Conservation (phyloP, 2,797 vertebrate genomes). For the Chaunax sp. region DNA sequence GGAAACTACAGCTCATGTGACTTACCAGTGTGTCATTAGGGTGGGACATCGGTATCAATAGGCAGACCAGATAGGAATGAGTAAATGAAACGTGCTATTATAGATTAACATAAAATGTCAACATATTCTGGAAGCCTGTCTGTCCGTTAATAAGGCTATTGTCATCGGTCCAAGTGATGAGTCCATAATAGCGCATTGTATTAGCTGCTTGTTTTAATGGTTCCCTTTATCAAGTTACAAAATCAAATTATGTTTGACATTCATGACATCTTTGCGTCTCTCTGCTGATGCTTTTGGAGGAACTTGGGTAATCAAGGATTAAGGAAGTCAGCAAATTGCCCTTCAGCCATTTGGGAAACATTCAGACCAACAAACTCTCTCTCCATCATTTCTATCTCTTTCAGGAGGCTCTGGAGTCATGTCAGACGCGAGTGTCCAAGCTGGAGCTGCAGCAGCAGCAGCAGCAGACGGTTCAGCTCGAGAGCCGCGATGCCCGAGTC, state of each 20-base stretch:
- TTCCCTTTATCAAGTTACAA: conserved; percentile 3
- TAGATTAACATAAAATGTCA: too few species aligned
- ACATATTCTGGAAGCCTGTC: too few species aligned
- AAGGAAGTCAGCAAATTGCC: too few species aligned
- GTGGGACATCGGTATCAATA: too few species aligned
- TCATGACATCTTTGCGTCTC: background rate
- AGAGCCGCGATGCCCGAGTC: conserved; percentile 89
- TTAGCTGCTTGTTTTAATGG: background rate
- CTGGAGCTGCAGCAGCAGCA: conserved; percentile 95
- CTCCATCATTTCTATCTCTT: background rate
- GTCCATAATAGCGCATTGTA: background rate
- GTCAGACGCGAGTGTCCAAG: conserved; percentile 95
- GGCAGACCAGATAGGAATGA: too few species aligned
- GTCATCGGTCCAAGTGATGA: too few species aligned
- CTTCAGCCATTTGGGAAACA: background rate
- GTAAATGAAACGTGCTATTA: too few species aligned
- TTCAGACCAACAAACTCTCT: conserved; percentile 6
- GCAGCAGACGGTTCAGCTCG: conserved; percentile 94
- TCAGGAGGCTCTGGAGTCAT: conserved; percentile 96
- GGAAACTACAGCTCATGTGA: too few species aligned
- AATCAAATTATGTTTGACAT: conserved; percentile 20
- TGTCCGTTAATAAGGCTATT: too few species aligned
- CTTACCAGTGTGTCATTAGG: too few species aligned
- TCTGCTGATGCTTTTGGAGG: background rate
- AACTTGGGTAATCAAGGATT: too few species aligned